Percentiles rank a stretch among this genome's conserved stretches.
Evolutionary conservation across 2,113 vertebrate species (phyloP).

Genomic region (Centropus unirufus): DNA sequence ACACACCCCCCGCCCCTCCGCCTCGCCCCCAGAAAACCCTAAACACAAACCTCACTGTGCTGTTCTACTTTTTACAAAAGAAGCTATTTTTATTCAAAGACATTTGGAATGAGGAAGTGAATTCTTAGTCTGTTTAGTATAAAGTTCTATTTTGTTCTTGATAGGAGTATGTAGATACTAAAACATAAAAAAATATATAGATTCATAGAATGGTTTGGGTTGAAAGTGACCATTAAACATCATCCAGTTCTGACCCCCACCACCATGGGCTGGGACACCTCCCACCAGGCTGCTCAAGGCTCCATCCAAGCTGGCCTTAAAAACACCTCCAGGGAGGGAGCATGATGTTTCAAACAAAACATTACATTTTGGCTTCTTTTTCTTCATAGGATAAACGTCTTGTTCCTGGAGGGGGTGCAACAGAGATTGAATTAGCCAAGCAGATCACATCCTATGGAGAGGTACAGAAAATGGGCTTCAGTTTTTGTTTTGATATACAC

Average conservation of each 20-base stretch:
- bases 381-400: constrained; percentile 88
- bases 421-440: constrained; percentile 95
- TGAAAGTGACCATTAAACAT: no score
- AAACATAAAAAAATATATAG: neutral
- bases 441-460: constrained; percentile 93
- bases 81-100: neutral
- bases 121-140: neutral
- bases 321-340: no score
- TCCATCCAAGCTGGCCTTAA: no score
- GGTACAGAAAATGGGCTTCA: constrained; percentile 71
- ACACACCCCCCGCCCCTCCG: no score
- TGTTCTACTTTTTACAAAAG: neutral
- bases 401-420: constrained; percentile 93
- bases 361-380: neutral
- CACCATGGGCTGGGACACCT: no score
- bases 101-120: neutral
- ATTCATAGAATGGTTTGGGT: no score
- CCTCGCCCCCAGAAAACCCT: fast-evolving
- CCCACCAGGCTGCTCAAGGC: no score
- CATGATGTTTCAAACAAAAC: neutral
- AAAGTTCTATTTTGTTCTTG: neutral
- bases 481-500: neutral
- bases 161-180: neutral
- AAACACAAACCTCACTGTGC: neutral
- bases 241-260: no score